Percentiles rank a stretch among this genome's conserved stretches.
These are phyloP conservation scores for Embidobia sp. DNA, from an alignment of 2,888 invertebrate species.

Conservation along the genomic window DNA sequence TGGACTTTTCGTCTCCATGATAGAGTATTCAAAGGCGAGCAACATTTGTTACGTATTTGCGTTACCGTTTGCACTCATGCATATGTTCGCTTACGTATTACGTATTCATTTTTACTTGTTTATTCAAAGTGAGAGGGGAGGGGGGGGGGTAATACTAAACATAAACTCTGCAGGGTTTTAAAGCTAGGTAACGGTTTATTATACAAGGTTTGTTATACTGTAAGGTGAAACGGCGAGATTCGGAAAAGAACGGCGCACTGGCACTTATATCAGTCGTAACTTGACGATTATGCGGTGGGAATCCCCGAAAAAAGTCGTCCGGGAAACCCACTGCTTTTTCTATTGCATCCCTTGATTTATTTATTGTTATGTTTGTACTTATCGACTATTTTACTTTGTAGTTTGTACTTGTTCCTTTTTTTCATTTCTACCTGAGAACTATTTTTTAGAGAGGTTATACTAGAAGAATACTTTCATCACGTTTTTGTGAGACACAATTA, in stretches of 20 bases:
- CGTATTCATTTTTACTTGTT: too few relatives aligned
- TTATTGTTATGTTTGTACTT: conserved; percentile 76
- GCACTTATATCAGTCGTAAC: conserved; percentile 36
- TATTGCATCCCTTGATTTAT: conserved; percentile 77
- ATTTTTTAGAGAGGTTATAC: conserved; percentile 6
- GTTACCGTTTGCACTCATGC: conserved; percentile 30
- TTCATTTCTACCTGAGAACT: conserved; percentile 79
- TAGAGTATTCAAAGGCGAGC: conserved; percentile 53
- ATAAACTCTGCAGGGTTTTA: conserved; percentile 8
- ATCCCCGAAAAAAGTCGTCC: too few relatives aligned
- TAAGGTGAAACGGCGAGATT: conserved; percentile 51
- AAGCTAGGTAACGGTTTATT: conserved; percentile 30
- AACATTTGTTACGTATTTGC: conserved; percentile 47
- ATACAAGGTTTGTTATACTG: conserved; percentile 26
- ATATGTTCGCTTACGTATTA: too few relatives aligned
- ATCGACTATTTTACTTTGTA: conserved; percentile 81
- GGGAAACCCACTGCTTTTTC: conserved; percentile 57
- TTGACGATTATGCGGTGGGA: conserved; percentile 18
- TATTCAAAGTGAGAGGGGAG: too few relatives aligned
- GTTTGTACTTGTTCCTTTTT: conserved; percentile 79
- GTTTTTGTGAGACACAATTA: too few relatives aligned
- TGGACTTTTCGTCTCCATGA: conserved; percentile 29
- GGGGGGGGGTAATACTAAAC: background rate
- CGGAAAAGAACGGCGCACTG: conserved; percentile 35
- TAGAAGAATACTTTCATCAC: background rate